Evolutionary conservation across 2,113 vertebrate genomes (phyloP).

Genomic region (Pelecanoides urinatrix): DNA sequence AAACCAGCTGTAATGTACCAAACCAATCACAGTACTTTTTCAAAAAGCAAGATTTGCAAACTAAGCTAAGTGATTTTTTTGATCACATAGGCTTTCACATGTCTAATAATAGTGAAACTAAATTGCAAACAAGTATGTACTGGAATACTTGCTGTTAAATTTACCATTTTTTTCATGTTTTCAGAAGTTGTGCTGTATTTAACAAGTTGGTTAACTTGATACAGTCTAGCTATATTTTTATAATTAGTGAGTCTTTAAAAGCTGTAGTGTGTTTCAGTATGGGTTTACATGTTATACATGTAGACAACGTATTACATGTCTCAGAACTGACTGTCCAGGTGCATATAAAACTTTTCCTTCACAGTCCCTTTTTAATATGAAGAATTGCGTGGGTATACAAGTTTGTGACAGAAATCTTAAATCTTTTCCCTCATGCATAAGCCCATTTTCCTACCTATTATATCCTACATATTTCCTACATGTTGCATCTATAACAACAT

Average conservation of each 20-base stretch:
- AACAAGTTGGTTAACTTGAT: neutral
- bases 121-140: neutral
- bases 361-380: neutral
- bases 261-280: neutral
- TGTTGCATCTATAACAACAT: neutral
- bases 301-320: neutral
- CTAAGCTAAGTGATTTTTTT: neutral
- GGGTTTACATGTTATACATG: neutral
- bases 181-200: neutral
- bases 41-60: neutral
- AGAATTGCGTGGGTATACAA: neutral
- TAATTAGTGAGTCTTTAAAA: neutral
- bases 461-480: neutral
- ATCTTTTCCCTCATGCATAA: neutral
- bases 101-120: neutral
- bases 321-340: neutral
- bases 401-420: neutral
- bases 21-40: neutral
- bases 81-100: neutral
- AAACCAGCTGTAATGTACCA: neutral
- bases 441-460: neutral
- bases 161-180: neutral
- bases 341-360: neutral
- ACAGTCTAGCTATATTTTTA: neutral
- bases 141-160: neutral